Evolutionary conservation across 2,113 vertebrate genomes (phyloP).

Genomic region (Oncorhynchus mykiss): DNA sequence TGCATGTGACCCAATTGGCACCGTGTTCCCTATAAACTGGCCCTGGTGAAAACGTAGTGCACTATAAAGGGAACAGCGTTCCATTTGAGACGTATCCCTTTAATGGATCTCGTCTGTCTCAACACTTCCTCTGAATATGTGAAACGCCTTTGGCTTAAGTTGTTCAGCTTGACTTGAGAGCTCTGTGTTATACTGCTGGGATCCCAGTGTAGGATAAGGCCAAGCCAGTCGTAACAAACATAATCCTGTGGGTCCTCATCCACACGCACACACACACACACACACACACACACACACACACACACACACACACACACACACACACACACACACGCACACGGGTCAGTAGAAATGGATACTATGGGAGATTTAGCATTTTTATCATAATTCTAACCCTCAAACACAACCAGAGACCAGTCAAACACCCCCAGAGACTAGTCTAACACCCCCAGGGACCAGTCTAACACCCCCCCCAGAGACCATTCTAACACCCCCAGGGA

Average conservation of each 20-base stretch:
- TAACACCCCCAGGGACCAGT: too few relatives aligned
- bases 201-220: conserved; percentile 22
- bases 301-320: conserved; percentile 14
- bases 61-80: too few relatives aligned
- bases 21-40: too few relatives aligned
- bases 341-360: conserved; percentile 46
- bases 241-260: conserved; percentile 44
- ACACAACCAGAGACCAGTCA: too few relatives aligned
- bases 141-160: conserved; percentile 44
- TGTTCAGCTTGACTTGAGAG: conserved; percentile 56
- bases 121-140: conserved; percentile 25
- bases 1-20: too few relatives aligned
- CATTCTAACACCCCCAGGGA: too few relatives aligned
- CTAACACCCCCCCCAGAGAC: too few relatives aligned
- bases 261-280: conserved; percentile 16
- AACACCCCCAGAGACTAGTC: too few relatives aligned
- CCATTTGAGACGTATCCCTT: background rate
- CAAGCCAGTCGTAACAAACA: conserved; percentile 17
- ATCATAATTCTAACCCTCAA: conserved; percentile 40
- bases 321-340: conserved; percentile 48
- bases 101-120: conserved; percentile 2
- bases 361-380: conserved; percentile 33
- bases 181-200: conserved; percentile 19
- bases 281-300: too few relatives aligned
- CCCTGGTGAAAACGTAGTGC: too few relatives aligned